These are phyloP conservation scores for Prinia subflava DNA, from an alignment of 2,113 vertebrate genomes.

Conservation along the genomic window DNA sequence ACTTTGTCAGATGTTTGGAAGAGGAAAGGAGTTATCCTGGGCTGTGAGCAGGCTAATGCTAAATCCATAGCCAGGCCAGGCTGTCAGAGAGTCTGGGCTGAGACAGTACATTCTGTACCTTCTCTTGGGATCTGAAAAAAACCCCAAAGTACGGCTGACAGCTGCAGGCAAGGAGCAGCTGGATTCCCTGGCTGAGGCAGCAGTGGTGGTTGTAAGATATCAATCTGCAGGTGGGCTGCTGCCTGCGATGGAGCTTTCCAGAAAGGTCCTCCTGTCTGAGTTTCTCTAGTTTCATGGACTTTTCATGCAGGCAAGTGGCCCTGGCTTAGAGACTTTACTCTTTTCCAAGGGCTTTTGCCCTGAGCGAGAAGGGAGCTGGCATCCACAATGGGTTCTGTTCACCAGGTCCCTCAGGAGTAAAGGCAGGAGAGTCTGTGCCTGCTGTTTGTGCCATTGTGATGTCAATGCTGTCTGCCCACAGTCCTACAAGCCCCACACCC, in stretches of 20 bases:
- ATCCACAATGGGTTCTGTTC: neutral
- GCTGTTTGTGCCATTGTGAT: neutral
- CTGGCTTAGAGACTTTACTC: neutral
- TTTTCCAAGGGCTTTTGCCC: neutral
- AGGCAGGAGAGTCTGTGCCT: neutral
- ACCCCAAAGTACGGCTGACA: neutral
- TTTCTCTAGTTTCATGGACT: neutral
- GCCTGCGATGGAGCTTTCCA: neutral
- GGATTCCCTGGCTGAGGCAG: neutral
- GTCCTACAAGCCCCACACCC: neutral
- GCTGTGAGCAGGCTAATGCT: neutral
- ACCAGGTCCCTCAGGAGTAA: neutral
- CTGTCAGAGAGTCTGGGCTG: neutral
- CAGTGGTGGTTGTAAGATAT: neutral
- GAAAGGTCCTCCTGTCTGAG: neutral
- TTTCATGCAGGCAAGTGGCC: neutral
- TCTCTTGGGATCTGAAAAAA: neutral
- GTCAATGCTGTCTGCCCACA: neutral
- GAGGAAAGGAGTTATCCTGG: neutral
- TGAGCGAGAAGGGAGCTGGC: neutral
- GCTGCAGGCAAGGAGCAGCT: neutral
- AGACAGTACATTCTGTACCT: neutral
- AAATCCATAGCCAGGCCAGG: neutral
- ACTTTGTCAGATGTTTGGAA: conserved; percentile 36
- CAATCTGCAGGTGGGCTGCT: neutral